Evolutionary conservation across 2,888 invertebrate species (phyloP).

Genomic region (Eledone cirrhosa): DNA sequence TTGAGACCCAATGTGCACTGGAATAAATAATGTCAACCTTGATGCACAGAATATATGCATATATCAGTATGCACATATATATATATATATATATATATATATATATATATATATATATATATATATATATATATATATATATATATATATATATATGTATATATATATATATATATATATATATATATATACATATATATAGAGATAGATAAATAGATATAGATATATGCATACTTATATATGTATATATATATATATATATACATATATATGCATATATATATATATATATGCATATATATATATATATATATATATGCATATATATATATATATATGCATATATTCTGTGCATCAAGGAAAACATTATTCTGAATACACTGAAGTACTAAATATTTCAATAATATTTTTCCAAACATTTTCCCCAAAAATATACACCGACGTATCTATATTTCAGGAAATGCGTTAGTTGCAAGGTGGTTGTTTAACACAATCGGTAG

Average conservation of each 20-base stretch:
- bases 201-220: background rate
- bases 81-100: background rate
- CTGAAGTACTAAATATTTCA: too few relatives aligned
- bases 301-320: background rate
- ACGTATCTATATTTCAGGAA: too few relatives aligned
- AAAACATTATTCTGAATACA: too few relatives aligned
- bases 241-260: background rate
- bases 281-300: background rate
- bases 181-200: background rate
- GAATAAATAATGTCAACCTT: too few relatives aligned
- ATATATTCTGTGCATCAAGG: background rate
- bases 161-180: background rate
- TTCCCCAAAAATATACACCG: too few relatives aligned
- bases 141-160: background rate
- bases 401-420: too few relatives aligned
- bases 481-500: too few relatives aligned
- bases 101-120: background rate
- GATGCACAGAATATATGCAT: too few relatives aligned
- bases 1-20: too few relatives aligned
- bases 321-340: background rate
- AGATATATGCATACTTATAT: background rate
- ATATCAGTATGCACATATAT: too few relatives aligned
- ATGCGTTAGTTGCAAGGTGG: too few relatives aligned
- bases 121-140: background rate
- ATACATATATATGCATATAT: background rate